Base-by-base conservation (phyloP, 2,888 invertebrate species). In the Chorisops tibialis region DNA sequence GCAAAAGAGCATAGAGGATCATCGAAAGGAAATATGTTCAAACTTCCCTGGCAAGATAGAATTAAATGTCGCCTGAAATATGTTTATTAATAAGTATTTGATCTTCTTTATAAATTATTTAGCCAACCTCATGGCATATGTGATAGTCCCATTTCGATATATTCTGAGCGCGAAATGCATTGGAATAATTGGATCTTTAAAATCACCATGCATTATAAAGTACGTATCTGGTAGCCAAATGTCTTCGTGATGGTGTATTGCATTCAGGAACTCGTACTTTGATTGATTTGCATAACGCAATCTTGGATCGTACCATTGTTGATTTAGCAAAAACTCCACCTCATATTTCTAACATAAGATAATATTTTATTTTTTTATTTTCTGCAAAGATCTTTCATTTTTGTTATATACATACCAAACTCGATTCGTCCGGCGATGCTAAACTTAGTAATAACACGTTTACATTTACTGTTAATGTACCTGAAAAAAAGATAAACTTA, bases 121-220 rank as follows among this genome's bases (percentile, higher is more conserved):
- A 62, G 73, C 77, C 76, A 81, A 88, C 88, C 93, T 87, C 90
- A 93, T 93, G 78, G 93, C 87, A 81, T 94, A 94, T 82, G 89
- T 90, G 80, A 95, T 93, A 75, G 93, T 93, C 78, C 95, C 95
- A 78, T 94, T 93, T 74, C 92, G 87, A 79, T 88, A 93, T 75
- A 95, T 93, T 76, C 93, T 85, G 76, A 95, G 85, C 69, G 94
- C 92, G 74, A 95, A 93, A 82, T 94, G 93, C 81, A 93, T 89
- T 70, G 93, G 93, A 79, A 92, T 91, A 77, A 93, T 87, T 68
- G 93, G 93, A 79, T 93, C 91, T 84, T 94, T 93, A 81, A 94
- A 95, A 81, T 95, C 94, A 67, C 95, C 95, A 80, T 95, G 94
- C 90, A 94, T 94, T 78, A 94, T 93, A 81, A 95, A 95, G 79